Evolutionary conservation across 2,113 vertebrate species (phyloP), one percentile per base, ranked within the genome.

Genomic region (Dermatemys mawii): DNA sequence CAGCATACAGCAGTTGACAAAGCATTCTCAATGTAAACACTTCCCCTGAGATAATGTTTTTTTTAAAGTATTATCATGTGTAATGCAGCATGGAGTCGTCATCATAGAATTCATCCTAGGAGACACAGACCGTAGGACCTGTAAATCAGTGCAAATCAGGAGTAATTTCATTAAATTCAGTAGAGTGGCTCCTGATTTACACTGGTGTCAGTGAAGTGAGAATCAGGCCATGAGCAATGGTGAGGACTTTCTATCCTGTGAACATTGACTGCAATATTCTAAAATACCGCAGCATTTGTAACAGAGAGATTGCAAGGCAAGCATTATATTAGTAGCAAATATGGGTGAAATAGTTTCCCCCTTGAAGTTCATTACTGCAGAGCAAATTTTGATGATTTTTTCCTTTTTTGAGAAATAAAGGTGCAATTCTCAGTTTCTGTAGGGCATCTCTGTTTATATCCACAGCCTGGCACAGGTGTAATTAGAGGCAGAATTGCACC

Each of bases 91-190:
- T 81, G 84, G 70, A 76, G 84, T 95, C 89, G 70, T 87, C 87
- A 85, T 94, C 84, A 78, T 63, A n/a, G 82, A 73, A 78, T 76
- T 96, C 95, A 63, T 88, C 51, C 24, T 19, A n/a, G 46, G 63
- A 82, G 88, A 89, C 87, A 86, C 88, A 93, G 93, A 88, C 92
- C 84, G 81, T 2, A 0, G 70, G 90, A 73, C 53, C 49, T 78
- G 63, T 88, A 90, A 91, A 82, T 55, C 84, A 81, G 81, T 86
- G 96, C 73, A 94, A 96, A 86, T 89, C 91, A 92, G 57, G 46
- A 84, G 81, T 86, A 21, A 35, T 95, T 88, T 96, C 91, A 87
- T 97, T 94, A n/a, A 16, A 19, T 67, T 91, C 94, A 95, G 93
- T 93, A 91, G 90, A 93, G 76, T 78, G 92, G 84, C 7, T 3